Conservation (phyloP, 2,888 invertebrate genomes). For the Amphiduros pacificus region DNA sequence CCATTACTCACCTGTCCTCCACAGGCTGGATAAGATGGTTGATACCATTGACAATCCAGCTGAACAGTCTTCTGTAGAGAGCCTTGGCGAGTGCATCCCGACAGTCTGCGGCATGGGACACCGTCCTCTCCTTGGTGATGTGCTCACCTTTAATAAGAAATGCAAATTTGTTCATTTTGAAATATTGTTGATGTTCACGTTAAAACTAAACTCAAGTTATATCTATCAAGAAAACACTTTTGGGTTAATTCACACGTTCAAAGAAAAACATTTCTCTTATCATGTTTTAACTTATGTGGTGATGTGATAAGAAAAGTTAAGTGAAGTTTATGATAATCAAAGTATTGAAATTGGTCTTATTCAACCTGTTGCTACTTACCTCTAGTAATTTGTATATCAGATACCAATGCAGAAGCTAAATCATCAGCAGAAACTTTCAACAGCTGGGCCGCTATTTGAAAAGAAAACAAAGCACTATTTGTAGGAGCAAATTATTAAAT, state of each 20-base stretch:
- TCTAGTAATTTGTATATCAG: background rate
- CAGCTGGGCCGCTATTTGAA: background rate
- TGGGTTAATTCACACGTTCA: too few relatives aligned
- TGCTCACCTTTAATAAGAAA: constrained; percentile 22
- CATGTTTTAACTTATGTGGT: too few relatives aligned
- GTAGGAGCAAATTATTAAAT: background rate
- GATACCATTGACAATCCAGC: constrained; percentile 81
- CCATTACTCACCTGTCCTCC: constrained; percentile 11
- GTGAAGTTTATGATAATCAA: too few relatives aligned
- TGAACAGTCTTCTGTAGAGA: constrained; percentile 77
- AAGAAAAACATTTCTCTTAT: too few relatives aligned
- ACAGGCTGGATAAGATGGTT: constrained; percentile 69
- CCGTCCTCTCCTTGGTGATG: constrained; percentile 57
- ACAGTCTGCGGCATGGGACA: constrained; percentile 78
- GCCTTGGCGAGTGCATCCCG: constrained; percentile 81
- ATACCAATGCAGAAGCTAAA: background rate
- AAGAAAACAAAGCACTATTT: too few relatives aligned
- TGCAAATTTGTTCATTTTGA: too few relatives aligned
- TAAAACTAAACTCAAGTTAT: too few relatives aligned
- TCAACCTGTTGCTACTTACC: too few relatives aligned
- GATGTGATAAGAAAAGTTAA: too few relatives aligned
- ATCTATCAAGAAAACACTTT: too few relatives aligned
- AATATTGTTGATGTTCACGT: too few relatives aligned
- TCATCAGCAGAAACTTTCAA: background rate
- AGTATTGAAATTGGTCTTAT: too few relatives aligned